These are phyloP conservation scores for Probosciger aterrimus DNA, from an alignment of 2,113 vertebrate species.

Conservation along the genomic window DNA sequence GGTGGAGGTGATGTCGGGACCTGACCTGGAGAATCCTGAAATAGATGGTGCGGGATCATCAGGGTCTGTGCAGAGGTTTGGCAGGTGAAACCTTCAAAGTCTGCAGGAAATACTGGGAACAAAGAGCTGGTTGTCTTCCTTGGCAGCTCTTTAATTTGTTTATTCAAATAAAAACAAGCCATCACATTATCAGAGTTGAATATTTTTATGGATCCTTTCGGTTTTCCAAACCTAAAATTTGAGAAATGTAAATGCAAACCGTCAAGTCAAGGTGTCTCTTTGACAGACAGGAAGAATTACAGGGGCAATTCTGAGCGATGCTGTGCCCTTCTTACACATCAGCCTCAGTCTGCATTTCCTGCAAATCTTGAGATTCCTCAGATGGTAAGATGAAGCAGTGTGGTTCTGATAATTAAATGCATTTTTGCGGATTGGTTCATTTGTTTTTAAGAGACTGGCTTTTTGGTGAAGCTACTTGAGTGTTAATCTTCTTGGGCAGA, in stretches of 20 bases:
- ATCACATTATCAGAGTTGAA: not conserved
- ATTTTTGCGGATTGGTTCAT: not conserved
- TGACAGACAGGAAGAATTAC: not conserved
- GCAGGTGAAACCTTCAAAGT: not conserved
- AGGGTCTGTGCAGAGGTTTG: not conserved
- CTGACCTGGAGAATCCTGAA: not conserved
- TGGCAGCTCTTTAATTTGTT: not conserved
- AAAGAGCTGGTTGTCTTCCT: not conserved
- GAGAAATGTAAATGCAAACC: not conserved
- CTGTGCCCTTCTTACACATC: not conserved
- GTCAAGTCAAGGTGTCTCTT: not conserved
- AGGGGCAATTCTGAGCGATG: not conserved
- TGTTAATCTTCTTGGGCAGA: not conserved
- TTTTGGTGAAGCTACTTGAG: not conserved
- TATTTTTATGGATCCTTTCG: not conserved
- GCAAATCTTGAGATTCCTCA: not conserved
- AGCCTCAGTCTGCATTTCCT: not conserved
- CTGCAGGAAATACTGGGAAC: not conserved
- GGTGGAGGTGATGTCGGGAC: not conserved
- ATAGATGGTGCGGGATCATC: not conserved
- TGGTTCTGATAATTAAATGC: not conserved
- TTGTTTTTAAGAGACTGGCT: not conserved
- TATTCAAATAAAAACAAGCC: accelerated
- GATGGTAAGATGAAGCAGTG: not conserved
- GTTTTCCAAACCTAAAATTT: not conserved